Evolutionary conservation across 2,797 vertebrate species (phyloP).

Genomic region (Leucoraja ocellata): DNA sequence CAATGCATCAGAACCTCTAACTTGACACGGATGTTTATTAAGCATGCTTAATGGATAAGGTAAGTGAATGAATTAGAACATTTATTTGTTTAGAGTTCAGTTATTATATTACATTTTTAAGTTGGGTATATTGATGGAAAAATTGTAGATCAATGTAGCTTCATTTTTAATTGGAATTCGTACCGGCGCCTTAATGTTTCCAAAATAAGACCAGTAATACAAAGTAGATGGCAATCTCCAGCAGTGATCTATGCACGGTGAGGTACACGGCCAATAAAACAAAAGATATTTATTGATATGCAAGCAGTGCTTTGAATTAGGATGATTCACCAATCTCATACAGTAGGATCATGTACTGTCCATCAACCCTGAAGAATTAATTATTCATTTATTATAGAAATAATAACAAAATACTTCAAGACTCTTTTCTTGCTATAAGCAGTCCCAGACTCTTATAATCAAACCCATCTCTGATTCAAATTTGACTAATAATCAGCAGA

Average conservation of each 20-base stretch:
- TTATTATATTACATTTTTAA: no score
- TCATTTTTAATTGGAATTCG: no score
- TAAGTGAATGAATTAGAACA: no score
- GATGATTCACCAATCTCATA: background rate
- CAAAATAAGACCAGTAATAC: no score
- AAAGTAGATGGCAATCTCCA: conserved; percentile 11
- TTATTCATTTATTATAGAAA: background rate
- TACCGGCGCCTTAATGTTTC: no score
- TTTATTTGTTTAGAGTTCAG: no score
- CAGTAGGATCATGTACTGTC: background rate
- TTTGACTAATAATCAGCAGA: background rate
- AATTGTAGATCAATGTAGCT: no score
- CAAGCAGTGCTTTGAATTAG: background rate
- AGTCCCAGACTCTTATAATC: background rate
- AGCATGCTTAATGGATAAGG: no score
- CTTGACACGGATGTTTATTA: no score
- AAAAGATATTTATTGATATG: background rate
- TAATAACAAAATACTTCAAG: background rate
- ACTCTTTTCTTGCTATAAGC: background rate
- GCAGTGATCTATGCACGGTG: background rate
- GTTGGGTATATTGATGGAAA: no score
- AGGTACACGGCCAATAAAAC: background rate
- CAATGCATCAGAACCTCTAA: no score
- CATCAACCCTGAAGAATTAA: conserved; percentile 15
- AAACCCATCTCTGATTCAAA: background rate